Conservation (phyloP, 2,888 invertebrate species). For the Druceiella hillmani region DNA sequence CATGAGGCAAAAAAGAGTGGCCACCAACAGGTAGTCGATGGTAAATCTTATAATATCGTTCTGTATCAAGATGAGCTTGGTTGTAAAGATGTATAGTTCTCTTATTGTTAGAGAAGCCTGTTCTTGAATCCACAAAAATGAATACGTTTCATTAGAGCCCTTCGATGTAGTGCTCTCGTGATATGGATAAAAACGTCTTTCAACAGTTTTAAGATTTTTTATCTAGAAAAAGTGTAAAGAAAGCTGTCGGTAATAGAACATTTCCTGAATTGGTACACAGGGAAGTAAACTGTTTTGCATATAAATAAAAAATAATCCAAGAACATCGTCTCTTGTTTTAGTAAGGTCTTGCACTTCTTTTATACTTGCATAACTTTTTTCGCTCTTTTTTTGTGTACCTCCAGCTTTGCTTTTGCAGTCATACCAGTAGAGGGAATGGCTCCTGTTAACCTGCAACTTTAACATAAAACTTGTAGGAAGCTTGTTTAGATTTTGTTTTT, state of each 20-base stretch:
- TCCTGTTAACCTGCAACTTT: slow-evolving; percentile 16
- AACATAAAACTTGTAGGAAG: slow-evolving; percentile 13
- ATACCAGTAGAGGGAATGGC: too few relatives aligned
- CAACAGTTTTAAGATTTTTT: neutral
- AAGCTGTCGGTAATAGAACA: neutral
- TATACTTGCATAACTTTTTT: neutral
- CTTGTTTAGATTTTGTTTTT: slow-evolving; percentile 13
- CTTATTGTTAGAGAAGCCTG: slow-evolving; percentile 5
- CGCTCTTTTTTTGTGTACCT: slow-evolving; percentile 1
- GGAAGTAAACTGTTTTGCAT: too few relatives aligned
- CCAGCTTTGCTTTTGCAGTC: too few relatives aligned
- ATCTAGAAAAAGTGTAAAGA: neutral
- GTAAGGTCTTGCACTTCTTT: neutral
- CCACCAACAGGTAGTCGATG: too few relatives aligned
- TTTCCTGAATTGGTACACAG: too few relatives aligned
- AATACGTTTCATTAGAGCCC: slow-evolving; percentile 6
- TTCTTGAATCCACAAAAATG: slow-evolving; percentile 4
- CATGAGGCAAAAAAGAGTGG: too few relatives aligned
- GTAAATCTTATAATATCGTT: slow-evolving; percentile 5
- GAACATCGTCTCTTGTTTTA: too few relatives aligned
- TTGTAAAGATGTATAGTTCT: slow-evolving; percentile 10
- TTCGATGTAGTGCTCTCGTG: neutral
- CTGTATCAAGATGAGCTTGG: slow-evolving; percentile 3
- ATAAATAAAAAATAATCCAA: too few relatives aligned
- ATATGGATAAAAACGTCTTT: neutral